Evolutionary conservation across 2,113 vertebrate genomes (phyloP).

Genomic region (Pica pica): DNA sequence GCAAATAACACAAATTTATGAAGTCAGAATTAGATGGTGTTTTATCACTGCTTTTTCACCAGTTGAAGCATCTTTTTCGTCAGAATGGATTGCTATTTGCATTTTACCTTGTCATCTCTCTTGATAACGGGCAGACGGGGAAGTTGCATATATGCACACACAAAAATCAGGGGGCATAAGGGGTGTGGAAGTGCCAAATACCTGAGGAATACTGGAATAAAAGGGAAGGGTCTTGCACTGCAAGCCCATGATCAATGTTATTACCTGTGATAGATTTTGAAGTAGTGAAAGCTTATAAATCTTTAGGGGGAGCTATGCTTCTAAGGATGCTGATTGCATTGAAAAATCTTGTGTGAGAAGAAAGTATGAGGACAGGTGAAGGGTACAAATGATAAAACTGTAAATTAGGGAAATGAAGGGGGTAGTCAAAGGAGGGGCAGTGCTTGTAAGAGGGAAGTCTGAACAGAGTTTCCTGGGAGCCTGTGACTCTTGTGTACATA

Average conservation of each 20-base stretch:
- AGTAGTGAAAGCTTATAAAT: neutral
- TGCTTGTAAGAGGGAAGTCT: neutral
- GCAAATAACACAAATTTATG: neutral
- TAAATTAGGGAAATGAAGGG: neutral
- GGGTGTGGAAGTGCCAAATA: neutral
- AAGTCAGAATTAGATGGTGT: neutral
- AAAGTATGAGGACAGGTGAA: neutral
- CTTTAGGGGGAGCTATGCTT: neutral
- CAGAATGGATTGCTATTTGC: neutral
- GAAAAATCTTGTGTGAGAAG: neutral
- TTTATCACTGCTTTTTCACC: neutral
- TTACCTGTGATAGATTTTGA: neutral
- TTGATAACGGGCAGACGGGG: neutral
- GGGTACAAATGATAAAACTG: neutral
- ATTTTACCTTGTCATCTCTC: neutral
- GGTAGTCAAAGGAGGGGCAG: neutral
- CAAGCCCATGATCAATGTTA: neutral
- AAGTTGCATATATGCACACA: neutral
- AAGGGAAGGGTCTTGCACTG: neutral
- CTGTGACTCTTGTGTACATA: neutral
- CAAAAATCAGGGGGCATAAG: neutral
- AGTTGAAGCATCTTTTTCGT: neutral
- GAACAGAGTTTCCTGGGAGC: neutral
- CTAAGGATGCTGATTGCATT: neutral
- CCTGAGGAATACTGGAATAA: neutral